Base-by-base conservation (phyloP, 2,888 invertebrate species). In the Phortica magna region DNA sequence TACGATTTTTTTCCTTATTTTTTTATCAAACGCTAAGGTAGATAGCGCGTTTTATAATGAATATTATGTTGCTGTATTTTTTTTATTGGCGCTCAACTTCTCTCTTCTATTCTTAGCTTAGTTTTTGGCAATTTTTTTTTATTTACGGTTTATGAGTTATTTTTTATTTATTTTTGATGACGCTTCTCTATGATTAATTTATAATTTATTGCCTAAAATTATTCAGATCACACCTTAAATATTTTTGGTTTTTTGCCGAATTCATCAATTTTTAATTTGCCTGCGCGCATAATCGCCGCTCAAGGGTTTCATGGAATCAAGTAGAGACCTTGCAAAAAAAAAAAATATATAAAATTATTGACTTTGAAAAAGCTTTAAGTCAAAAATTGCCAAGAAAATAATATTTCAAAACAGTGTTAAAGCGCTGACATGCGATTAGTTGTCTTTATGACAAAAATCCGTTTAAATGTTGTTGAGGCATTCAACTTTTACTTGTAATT, bases 151-250 rank as follows among this genome's bases (percentile, higher is more conserved):
- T 31, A 59, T 59, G 22, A 59, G 7, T 17, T 59, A 4, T 59
- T 59, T 22, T 14, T 59, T 7, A 10, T 19, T 59, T 59, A 19
- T 17, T 10, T 7, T 59, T 19, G 19, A 14, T 59, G 12, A 55
- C 14, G 55, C 9, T 17, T 2, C 19, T 59, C 19, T 17, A 6
- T 59, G 59, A 17, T 59, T 59, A 59, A 22, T 22, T 19, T 59
- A 17, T 59, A 59, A 59, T 59, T 59, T 59, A 59, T 59, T 19
- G 10, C 19, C 59, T 19, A 59, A 59, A 59, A 59, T 59, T 59
- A 59, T 59, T 14, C 14, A 19, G 19, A 59, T 59, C 59, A 59
- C 59, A 59, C 59, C 59, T 59, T 59, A 59, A 10, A 59, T 19
- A 59, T 19, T 14, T 59, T 7, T 59, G 59, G 59, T 17, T 59